Conservation (phyloP, 2,888 invertebrate genomes). For the Limenitis camilla region DNA sequence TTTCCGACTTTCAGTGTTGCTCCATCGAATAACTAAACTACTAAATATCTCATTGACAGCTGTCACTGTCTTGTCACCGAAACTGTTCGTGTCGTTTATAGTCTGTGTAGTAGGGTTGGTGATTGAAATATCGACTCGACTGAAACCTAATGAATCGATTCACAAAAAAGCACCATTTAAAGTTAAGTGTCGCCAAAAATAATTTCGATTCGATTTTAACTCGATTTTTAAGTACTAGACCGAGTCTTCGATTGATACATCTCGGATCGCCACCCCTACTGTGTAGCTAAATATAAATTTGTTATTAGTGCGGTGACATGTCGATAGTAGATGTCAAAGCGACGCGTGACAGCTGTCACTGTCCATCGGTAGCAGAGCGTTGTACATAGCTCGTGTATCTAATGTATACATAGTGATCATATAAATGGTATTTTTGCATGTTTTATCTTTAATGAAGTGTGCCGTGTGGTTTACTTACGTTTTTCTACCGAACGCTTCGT, state of each 20-base stretch:
- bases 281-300: no score
- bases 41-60: conserved; percentile 8
- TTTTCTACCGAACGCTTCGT: conserved; percentile 23
- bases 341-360: conserved; percentile 4
- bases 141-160: background rate
- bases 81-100: background rate
- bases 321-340: background rate
- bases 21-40: background rate
- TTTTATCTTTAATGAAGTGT: conserved; percentile 31
- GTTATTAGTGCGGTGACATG: no score
- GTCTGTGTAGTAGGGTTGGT: background rate
- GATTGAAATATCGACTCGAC: background rate
- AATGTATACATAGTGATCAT: conserved; percentile 37
- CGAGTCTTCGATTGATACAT: no score
- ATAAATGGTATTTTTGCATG: conserved; percentile 50
- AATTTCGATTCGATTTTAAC: no score
- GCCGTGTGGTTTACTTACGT: conserved; percentile 32
- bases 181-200: no score
- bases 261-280: no score
- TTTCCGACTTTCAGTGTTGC: background rate
- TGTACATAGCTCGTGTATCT: conserved; percentile 37
- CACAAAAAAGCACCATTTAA: no score
- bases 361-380: conserved; percentile 36
- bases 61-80: conserved; percentile 11
- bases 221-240: no score